Conservation (phyloP, 2,797 vertebrate genomes). For the Pangasius sanitwongsei region DNA sequence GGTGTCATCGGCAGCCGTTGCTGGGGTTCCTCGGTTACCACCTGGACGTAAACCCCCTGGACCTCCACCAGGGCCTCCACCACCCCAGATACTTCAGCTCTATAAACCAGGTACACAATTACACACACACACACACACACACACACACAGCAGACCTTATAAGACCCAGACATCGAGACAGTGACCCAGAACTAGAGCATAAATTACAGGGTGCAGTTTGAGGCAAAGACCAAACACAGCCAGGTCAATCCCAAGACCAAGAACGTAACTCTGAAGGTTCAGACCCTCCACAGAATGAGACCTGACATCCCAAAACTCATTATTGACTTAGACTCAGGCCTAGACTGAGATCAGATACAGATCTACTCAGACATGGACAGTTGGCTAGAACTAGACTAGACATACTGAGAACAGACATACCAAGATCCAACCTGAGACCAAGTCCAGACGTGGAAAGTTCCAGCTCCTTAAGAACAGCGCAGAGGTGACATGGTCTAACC, state of each 20-base stretch:
- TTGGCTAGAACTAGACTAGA: not conserved
- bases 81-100: conserved; percentile 90
- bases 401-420: not conserved
- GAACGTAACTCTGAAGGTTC: not conserved
- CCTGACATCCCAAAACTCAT: not conserved
- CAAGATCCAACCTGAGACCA: not conserved
- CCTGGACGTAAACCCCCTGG: conserved; percentile 94
- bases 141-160: not conserved
- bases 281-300: not conserved
- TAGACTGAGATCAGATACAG: not conserved
- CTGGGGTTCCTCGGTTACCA: conserved; percentile 90
- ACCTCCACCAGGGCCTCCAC: conserved; percentile 92
- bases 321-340: not conserved
- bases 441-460: not conserved
- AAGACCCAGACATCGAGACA: not conserved
- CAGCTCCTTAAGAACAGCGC: no score
- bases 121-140: not conserved
- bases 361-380: not conserved
- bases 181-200: not conserved
- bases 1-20: conserved; percentile 65
- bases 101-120: conserved; percentile 78
- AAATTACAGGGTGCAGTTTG: not conserved
- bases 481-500: not conserved
- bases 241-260: not conserved
- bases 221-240: not conserved